Evolutionary conservation across 2,888 invertebrate genomes (phyloP).

Genomic region (Alsophila aescularia): DNA sequence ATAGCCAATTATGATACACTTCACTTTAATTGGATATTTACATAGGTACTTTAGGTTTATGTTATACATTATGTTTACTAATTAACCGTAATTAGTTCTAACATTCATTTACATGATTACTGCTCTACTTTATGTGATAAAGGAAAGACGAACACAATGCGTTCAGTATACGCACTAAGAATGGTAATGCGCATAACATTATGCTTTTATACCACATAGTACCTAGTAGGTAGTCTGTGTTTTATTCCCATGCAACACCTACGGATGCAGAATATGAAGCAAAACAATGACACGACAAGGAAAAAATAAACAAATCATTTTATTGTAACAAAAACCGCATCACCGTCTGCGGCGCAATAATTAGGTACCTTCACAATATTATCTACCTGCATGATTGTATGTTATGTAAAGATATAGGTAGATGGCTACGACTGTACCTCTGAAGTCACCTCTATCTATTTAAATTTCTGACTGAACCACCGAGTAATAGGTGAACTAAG

Average conservation of each 20-base stretch:
- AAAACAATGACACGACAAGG: constrained; percentile 45
- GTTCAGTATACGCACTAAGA: constrained; percentile 13
- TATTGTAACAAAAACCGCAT: constrained; percentile 42
- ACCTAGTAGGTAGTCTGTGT: too few relatives aligned
- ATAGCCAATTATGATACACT: not conserved
- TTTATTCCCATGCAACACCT: constrained; percentile 18
- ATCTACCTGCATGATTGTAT: too few relatives aligned
- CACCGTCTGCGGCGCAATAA: constrained; percentile 29
- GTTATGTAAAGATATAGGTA: not conserved
- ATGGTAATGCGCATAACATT: constrained; percentile 11
- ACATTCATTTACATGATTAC: not conserved
- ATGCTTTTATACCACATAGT: not conserved
- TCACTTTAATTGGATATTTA: not conserved
- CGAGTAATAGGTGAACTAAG: too few relatives aligned
- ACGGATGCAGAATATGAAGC: constrained; percentile 23
- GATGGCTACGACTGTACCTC: not conserved
- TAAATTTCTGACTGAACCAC: not conserved
- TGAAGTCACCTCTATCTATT: not conserved
- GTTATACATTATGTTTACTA: too few relatives aligned
- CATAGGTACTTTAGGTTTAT: too few relatives aligned
- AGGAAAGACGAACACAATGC: constrained; percentile 6
- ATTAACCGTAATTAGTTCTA: too few relatives aligned
- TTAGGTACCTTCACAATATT: not conserved
- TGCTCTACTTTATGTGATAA: not conserved
- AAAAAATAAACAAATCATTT: constrained; percentile 46